Percentiles rank a stretch among this genome's conserved stretches.
These are phyloP conservation scores for Triplophysa bombifrons DNA, from an alignment of 2,797 vertebrate genomes.

Conservation along the genomic window DNA sequence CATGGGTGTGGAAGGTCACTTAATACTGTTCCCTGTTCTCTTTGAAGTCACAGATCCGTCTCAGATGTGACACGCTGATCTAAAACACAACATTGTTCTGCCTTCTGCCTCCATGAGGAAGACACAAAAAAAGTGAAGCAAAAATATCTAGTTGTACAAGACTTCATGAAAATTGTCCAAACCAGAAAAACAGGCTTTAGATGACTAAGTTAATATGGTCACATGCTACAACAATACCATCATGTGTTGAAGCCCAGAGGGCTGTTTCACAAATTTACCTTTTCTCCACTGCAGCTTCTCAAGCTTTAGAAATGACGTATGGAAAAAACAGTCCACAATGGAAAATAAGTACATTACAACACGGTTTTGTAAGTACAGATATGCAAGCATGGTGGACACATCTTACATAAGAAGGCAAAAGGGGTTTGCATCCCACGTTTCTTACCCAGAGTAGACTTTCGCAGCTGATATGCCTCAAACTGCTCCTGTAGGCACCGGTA, in stretches of 20 bases:
- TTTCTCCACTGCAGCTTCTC: not conserved
- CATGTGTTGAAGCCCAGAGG: not conserved
- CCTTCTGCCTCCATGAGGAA: not conserved
- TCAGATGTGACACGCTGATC: conserved; percentile 7
- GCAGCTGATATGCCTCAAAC: conserved; percentile 92
- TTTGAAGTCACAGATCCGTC: conserved; percentile 18
- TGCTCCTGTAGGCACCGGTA: conserved; percentile 85
- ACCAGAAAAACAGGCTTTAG: conserved; percentile 41
- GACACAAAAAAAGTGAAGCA: not conserved
- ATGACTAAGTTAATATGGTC: not conserved
- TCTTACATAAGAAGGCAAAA: not conserved
- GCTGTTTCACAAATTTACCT: not conserved
- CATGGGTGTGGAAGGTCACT: conserved; percentile 36
- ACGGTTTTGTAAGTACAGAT: not conserved
- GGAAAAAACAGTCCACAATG: not conserved
- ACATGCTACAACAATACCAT: not conserved
- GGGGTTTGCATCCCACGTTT: not conserved
- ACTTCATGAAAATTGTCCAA: conserved; percentile 8
- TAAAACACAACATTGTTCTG: not conserved
- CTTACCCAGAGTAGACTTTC: conserved; percentile 92
- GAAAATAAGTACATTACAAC: not conserved
- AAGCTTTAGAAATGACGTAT: too few relatives aligned
- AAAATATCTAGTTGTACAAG: not conserved
- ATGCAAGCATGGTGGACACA: not conserved
- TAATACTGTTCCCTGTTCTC: not conserved